Percentiles rank a stretch among this genome's conserved stretches.
phyloP scores from a whole-genome alignment of 2,888 invertebrate genomes.

The Oxycera nigricornis region DNA sequence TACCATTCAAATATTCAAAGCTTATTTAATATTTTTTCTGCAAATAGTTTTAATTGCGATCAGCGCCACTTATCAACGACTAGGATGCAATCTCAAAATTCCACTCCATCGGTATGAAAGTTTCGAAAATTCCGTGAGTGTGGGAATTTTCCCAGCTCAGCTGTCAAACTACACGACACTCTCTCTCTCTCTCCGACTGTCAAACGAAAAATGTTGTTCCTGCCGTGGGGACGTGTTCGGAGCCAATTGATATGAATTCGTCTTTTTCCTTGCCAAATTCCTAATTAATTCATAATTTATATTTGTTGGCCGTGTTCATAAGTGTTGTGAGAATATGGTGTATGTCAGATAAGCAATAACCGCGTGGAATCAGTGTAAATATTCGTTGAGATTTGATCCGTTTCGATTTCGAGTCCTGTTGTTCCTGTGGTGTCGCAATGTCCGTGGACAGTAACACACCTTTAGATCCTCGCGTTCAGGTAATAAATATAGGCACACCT shows the following conservation, averaged over 20 bases:
- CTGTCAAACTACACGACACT: background rate
- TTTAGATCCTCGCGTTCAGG: constrained; percentile 83
- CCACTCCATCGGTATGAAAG: too few relatives aligned
- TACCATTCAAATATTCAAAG: too few relatives aligned
- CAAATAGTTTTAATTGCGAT: too few relatives aligned
- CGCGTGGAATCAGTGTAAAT: background rate
- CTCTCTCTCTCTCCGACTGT: background rate
- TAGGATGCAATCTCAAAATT: too few relatives aligned
- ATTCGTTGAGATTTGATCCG: background rate
- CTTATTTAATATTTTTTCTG: too few relatives aligned
- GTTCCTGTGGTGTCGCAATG: constrained; percentile 50
- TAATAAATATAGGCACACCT: constrained; percentile 57
- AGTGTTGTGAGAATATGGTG: constrained; percentile 16
- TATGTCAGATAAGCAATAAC: background rate
- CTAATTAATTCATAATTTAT: background rate
- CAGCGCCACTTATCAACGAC: too few relatives aligned
- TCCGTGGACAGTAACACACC: constrained; percentile 68
- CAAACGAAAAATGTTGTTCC: constrained; percentile 22
- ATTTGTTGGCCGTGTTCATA: background rate
- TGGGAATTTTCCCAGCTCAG: background rate
- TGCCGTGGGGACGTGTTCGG: background rate
- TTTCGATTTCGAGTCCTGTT: background rate
- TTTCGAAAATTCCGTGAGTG: too few relatives aligned
- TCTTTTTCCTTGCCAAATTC: background rate
- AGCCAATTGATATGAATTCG: background rate